Evolutionary conservation across 2,113 vertebrate genomes (phyloP).

Genomic region (Oreochromis aureus): DNA sequence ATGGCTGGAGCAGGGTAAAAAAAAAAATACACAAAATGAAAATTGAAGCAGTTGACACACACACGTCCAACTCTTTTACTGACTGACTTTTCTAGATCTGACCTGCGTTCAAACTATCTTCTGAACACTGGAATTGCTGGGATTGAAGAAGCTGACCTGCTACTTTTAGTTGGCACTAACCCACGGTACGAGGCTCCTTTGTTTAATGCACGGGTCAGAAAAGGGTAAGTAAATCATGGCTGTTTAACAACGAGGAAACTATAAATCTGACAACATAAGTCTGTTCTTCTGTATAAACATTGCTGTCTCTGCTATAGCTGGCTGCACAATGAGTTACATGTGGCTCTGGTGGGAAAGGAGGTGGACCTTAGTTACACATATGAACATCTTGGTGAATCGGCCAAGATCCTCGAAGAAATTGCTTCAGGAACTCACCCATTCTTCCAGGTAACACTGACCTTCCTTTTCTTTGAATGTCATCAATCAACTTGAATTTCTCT

Average conservation of each 20-base stretch:
- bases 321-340: conserved; percentile 88
- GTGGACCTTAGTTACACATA: conserved; percentile 86
- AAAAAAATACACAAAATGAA: neutral
- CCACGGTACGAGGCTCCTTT: conserved; percentile 87
- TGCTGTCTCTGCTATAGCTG: conserved; percentile 68
- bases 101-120: conserved; percentile 86
- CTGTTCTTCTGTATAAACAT: neutral
- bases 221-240: conserved; percentile 73
- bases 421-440: conserved; percentile 80
- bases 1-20: conserved; percentile 82
- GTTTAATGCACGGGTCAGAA: conserved; percentile 86
- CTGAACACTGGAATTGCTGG: conserved; percentile 85
- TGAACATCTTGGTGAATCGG: conserved; percentile 84
- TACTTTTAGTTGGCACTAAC: conserved; percentile 86
- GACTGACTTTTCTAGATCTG: conserved; percentile 65
- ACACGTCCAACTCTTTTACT: neutral
- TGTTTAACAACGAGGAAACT: neutral
- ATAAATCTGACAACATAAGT: neutral
- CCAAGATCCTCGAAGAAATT: conserved; percentile 78
- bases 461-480: neutral
- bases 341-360: conserved; percentile 80
- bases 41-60: neutral
- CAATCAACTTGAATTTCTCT: neutral
- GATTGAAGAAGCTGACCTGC: conserved; percentile 84
- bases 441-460: conserved; percentile 65